A percentile compares a stretch with the other conserved stretches of the same genome.
Evolutionary conservation across 2,888 invertebrate genomes (phyloP).

Genomic region (Drosophila rubida): DNA sequence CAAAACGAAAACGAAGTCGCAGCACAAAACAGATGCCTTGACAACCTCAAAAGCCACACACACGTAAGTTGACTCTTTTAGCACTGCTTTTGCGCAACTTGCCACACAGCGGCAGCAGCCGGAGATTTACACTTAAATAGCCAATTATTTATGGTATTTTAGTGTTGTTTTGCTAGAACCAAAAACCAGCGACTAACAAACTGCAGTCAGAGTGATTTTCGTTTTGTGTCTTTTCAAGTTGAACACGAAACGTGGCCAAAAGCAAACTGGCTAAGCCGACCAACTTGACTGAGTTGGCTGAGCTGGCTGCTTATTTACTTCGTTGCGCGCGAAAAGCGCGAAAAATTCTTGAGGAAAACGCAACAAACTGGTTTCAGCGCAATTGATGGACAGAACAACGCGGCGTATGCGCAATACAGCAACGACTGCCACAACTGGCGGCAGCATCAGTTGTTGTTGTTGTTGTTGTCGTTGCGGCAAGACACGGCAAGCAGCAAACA

Average conservation of each 20-base stretch:
- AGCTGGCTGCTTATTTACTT: constrained; percentile 29
- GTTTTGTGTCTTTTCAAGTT: constrained; percentile 56
- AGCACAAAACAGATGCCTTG: constrained; percentile 61
- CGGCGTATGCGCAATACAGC: constrained; percentile 54
- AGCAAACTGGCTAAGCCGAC: background rate
- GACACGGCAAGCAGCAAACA: constrained; percentile 17
- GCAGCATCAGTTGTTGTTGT: constrained; percentile 39
- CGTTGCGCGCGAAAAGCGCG: constrained; percentile 31
- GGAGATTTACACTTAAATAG: constrained; percentile 61
- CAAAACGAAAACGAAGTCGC: constrained; percentile 13
- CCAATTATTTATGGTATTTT: constrained; percentile 77
- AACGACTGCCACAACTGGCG: constrained; percentile 38
- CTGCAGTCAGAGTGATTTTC: background rate
- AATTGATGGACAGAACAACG: constrained; percentile 60
- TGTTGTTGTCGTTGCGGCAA: constrained; percentile 38
- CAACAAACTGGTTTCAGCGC: constrained; percentile 60
- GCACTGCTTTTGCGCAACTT: constrained; percentile 66
- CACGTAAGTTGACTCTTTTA: constrained; percentile 69
- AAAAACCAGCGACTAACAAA: constrained; percentile 46
- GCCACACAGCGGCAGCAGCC: constrained; percentile 33
- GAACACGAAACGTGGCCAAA: constrained; percentile 36
- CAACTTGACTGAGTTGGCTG: constrained; percentile 31
- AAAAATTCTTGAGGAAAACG: constrained; percentile 71
- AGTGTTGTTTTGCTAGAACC: constrained; percentile 47
- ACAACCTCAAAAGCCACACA: constrained; percentile 77